These are phyloP conservation scores for Rousettus leschenaultii DNA, from an alignment of 2,113 vertebrate genomes.

Conservation along the genomic window DNA sequence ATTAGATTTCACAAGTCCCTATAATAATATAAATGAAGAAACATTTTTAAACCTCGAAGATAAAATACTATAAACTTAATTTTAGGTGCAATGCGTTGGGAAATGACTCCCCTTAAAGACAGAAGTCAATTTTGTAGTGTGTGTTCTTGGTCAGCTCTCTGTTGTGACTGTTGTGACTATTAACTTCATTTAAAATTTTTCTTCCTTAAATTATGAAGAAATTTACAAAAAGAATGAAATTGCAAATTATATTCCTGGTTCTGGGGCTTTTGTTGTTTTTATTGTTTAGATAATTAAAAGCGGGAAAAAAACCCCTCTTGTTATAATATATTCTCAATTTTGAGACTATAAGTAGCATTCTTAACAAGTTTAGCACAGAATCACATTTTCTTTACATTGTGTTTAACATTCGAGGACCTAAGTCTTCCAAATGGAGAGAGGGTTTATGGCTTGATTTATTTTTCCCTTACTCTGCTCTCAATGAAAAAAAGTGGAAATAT, in stretches of 20 bases:
- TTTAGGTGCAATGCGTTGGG: not conserved
- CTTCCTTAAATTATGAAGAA: constrained; percentile 8
- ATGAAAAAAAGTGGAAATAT: not conserved
- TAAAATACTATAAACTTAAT: not conserved
- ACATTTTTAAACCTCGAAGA: not conserved
- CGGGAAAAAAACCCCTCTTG: not conserved
- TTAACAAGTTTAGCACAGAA: not conserved
- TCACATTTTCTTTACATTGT: not conserved
- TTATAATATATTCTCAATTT: not conserved
- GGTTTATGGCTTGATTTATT: not conserved
- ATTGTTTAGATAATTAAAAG: not conserved
- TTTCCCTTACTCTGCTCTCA: not conserved
- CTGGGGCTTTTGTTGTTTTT: not conserved
- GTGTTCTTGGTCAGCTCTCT: not conserved
- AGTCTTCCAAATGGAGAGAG: not conserved
- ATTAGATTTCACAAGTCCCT: not conserved
- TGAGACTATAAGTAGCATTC: not conserved
- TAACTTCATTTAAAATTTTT: not conserved
- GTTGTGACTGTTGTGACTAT: not conserved
- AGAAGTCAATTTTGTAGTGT: not conserved
- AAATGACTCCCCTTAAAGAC: not conserved
- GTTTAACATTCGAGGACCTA: not conserved
- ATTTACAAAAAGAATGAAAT: not conserved
- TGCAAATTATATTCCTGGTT: not conserved
- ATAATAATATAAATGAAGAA: not conserved